These are phyloP conservation scores for Myzus persicae DNA, from an alignment of 1,140 invertebrate species.

Conservation along the genomic window DNA sequence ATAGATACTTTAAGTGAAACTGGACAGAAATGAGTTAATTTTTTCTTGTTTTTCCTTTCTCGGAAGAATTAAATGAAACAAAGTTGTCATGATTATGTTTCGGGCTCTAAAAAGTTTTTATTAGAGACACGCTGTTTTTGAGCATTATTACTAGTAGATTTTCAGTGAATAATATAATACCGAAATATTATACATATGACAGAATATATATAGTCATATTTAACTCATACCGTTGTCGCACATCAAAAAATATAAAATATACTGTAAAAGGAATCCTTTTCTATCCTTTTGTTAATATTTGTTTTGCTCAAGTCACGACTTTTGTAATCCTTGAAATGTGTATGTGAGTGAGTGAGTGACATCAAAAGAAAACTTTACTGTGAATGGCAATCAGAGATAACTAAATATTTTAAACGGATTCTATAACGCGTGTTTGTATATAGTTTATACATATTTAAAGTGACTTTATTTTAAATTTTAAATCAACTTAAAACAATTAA, in stretches of 20 bases:
- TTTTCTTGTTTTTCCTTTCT: not conserved
- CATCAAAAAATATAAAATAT: not conserved
- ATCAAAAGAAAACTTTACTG: conserved; percentile 29
- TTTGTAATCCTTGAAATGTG: not conserved
- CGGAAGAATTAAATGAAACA: not conserved
- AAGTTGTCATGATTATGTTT: not conserved
- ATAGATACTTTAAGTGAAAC: no score
- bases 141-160: not conserved
- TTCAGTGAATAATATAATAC: not conserved
- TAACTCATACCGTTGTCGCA: not conserved
- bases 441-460: not conserved
- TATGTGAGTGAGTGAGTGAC: not conserved
- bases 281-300: not conserved
- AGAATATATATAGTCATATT: not conserved
- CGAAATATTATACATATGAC: not conserved
- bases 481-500: not conserved
- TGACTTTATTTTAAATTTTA: not conserved
- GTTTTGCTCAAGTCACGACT: not conserved
- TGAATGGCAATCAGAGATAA: conserved; percentile 9
- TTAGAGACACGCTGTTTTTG: not conserved
- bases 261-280: not conserved
- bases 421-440: not conserved
- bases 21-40: no score
- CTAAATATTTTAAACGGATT: conserved; percentile 5
- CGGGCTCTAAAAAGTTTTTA: not conserved